phyloP scores from a whole-genome alignment of 2,113 vertebrate genomes.

The Alosa alosa region DNA sequence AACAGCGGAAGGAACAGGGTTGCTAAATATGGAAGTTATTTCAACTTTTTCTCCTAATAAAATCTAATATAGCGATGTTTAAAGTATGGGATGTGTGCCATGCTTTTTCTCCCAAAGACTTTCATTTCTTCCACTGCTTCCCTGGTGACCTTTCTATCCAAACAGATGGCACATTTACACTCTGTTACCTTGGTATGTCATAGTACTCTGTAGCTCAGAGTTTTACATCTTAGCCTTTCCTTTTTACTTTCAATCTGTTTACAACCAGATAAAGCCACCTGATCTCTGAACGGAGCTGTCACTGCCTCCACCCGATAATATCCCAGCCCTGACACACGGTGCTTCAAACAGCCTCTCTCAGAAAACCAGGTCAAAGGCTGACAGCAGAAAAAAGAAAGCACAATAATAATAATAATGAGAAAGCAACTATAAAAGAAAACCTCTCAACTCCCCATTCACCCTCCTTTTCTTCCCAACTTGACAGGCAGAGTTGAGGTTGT shows the following conservation, averaged over 20 bases:
- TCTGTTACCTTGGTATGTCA: constrained; percentile 1
- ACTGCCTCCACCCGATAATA: constrained; percentile 70
- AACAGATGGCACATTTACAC: neutral
- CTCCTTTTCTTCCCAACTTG: constrained; percentile 62
- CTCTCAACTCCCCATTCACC: constrained; percentile 29
- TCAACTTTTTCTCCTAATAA: neutral
- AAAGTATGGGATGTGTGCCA: neutral
- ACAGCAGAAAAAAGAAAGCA: constrained; percentile 74
- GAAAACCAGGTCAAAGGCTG: constrained; percentile 69
- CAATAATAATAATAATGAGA: constrained; percentile 56
- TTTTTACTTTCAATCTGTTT: constrained; percentile 54
- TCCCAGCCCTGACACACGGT: constrained; percentile 82
- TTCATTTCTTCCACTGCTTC: neutral
- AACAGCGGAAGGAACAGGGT: neutral
- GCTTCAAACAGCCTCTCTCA: constrained; percentile 75
- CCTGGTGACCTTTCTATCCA: neutral
- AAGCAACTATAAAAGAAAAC: constrained; percentile 17
- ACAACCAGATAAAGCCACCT: constrained; percentile 74
- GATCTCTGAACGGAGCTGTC: constrained; percentile 63
- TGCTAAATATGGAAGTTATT: constrained; percentile 9
- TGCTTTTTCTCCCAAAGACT: neutral
- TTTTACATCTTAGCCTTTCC: constrained; percentile 8
- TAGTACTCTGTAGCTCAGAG: neutral
- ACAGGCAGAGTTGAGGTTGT: constrained; percentile 70
- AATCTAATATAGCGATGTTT: neutral